Base-by-base conservation (phyloP, 37 sponge, comb jelly and placozoan genomes). In the Tethya wilhelma region DNA sequence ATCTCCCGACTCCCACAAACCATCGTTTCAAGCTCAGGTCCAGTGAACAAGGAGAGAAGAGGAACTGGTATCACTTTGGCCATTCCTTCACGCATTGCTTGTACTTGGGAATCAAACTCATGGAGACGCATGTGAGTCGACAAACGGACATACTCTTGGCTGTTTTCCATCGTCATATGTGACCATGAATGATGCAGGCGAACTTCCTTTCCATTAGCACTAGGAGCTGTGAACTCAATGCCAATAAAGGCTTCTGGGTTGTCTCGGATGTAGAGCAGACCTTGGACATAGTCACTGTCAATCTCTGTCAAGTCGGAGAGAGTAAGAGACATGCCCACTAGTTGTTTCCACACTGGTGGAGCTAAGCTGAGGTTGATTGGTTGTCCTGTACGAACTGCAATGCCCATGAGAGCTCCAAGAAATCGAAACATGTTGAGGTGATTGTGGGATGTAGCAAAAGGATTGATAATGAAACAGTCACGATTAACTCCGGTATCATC, bases 391-490 rank as follows among this genome's bases (percentile, higher is more conserved):
- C 97, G 90, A 3, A 97, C 80, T 29, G 95, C 95, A 11, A 97
- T 93, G 0, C 97, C 97, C 44, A 93, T 74, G 46, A 97, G 69
- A 0, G 80, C 87, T 17, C 97, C 97, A 45, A 97, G 49, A 88
- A 97, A 94, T 2, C 90, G 83, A 86, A 89, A 94, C 95, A 92
- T 96, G 86, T 88, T 93, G 66, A 84, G 73, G 57, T 96, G 94
- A 17, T 79, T 62, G 38, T 85, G 91, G 71, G 93, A 79, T 22
- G 71, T 69, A 29, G 93, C 90, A 14, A 67, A 71, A 1, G 97
- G 97, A 65, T 97, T 97, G 58, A 97, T 69, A 37, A 97, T 91
- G 77, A 91, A 94, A 71, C 97, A 97, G 62, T 97, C 97, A 23
- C 95, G 83, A 56, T 97, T 97, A 33, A 97, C 97, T 3, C 97